phyloP scores from a whole-genome alignment of 2,888 invertebrate species.

The Idaea straminata region DNA sequence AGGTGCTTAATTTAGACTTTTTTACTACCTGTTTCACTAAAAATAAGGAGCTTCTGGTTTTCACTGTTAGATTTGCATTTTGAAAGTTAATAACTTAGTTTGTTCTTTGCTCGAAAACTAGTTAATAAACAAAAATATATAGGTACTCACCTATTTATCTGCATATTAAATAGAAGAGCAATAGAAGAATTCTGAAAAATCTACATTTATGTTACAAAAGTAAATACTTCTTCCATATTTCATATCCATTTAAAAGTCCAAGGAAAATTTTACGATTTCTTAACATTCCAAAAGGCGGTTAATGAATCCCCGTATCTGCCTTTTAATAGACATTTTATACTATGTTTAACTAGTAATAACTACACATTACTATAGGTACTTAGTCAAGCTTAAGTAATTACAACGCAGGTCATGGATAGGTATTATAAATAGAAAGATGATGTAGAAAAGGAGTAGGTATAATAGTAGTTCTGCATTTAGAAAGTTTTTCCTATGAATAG shows the following conservation, averaged over 20 bases:
- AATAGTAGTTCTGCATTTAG: neutral
- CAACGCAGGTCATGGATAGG: neutral
- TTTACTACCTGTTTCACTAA: neutral
- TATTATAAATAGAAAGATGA: neutral
- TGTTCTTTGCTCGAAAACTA: neutral
- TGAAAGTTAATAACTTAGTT: too few species aligned
- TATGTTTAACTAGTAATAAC: constrained; percentile 1
- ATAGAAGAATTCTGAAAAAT: too few species aligned
- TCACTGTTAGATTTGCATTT: neutral
- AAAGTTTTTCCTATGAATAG: too few species aligned
- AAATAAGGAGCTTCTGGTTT: neutral
- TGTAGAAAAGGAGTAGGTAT: constrained; percentile 14
- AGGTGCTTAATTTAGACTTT: neutral
- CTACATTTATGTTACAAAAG: too few species aligned
- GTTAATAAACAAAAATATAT: too few species aligned
- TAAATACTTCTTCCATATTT: neutral
- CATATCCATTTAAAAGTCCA: constrained; percentile 15
- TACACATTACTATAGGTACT: neutral
- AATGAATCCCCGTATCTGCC: neutral
- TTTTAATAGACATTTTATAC: neutral
- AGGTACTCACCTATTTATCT: too few species aligned
- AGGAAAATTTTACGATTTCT: constrained; percentile 35
- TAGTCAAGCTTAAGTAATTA: neutral
- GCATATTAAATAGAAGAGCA: too few species aligned
- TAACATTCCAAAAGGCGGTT: constrained; percentile 28